These are phyloP conservation scores for Percopsis transmontana DNA, from an alignment of 2,113 vertebrate species.

Conservation along the genomic window DNA sequence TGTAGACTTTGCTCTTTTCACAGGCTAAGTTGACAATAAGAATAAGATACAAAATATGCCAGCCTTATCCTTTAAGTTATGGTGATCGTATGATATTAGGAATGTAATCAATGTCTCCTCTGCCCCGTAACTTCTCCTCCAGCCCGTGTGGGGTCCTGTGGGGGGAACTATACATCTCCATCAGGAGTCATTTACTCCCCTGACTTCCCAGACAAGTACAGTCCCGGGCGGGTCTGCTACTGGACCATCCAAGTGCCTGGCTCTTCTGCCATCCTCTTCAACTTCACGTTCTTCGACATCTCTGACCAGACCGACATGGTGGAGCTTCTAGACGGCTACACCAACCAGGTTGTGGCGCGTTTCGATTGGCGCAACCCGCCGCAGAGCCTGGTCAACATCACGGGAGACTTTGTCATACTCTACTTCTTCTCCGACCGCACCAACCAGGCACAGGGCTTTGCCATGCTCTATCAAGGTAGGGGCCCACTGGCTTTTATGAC, in stretches of 20 bases:
- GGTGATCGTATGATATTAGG: too few relatives aligned
- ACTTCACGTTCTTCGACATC: slow-evolving; percentile 93
- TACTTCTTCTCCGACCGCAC: slow-evolving; percentile 96
- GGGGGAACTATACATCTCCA: slow-evolving; percentile 88
- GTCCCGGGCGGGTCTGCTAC: slow-evolving; percentile 88
- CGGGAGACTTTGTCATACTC: slow-evolving; percentile 88
- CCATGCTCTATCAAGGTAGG: slow-evolving; percentile 89
- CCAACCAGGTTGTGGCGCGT: slow-evolving; percentile 86
- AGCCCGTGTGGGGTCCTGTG: slow-evolving; percentile 92
- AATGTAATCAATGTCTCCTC: not conserved
- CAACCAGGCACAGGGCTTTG: slow-evolving; percentile 93
- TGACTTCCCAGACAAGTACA: slow-evolving; percentile 91
- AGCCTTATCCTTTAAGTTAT: too few relatives aligned
- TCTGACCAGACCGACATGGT: slow-evolving; percentile 95
- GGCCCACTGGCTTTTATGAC: not conserved
- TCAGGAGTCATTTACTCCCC: slow-evolving; percentile 92
- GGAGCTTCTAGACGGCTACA: slow-evolving; percentile 91
- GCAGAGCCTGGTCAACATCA: slow-evolving; percentile 85
- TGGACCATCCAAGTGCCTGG: slow-evolving; percentile 93
- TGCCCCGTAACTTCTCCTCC: slow-evolving; percentile 14
- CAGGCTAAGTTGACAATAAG: too few relatives aligned
- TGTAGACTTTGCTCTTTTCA: too few relatives aligned
- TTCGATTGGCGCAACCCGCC: slow-evolving; percentile 89
- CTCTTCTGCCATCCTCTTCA: slow-evolving; percentile 85
- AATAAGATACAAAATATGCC: too few relatives aligned